phyloP scores from a whole-genome alignment of 2,888 invertebrate genomes.

The Unio delphinus region DNA sequence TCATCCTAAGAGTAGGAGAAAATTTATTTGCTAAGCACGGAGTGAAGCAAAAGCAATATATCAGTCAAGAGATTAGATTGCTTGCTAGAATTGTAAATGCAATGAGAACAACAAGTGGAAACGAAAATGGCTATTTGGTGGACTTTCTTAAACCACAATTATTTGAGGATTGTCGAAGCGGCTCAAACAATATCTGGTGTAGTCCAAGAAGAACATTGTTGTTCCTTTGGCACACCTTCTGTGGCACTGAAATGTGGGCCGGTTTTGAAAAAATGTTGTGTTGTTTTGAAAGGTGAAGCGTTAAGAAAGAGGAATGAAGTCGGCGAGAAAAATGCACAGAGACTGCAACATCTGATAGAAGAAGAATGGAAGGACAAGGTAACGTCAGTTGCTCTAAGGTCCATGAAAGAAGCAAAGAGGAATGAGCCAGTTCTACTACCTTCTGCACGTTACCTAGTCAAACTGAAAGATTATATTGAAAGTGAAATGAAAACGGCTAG shows the following conservation, averaged over 20 bases:
- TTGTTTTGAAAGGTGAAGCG: not conserved
- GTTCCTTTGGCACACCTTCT: too few species aligned
- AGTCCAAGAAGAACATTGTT: too few species aligned
- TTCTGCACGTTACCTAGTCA: not conserved
- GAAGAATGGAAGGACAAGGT: not conserved
- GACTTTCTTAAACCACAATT: too few species aligned
- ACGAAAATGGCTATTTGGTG: too few species aligned
- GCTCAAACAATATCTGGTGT: not conserved
- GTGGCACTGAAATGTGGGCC: not conserved
- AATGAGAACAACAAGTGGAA: too few species aligned
- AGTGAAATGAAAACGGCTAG: not conserved
- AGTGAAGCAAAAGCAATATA: too few species aligned
- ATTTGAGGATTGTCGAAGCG: not conserved
- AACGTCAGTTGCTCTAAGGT: not conserved
- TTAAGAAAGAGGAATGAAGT: not conserved
- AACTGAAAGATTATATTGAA: not conserved
- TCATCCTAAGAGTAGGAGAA: too few species aligned
- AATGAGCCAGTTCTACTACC: not conserved
- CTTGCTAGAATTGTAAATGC: too few species aligned
- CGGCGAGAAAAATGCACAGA: not conserved
- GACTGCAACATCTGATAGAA: too few species aligned
- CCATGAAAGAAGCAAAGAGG: not conserved
- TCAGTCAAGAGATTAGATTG: too few species aligned
- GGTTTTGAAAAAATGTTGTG: not conserved
- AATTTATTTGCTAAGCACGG: too few species aligned